phyloP scores from a whole-genome alignment of 2,888 invertebrate genomes.

The Drosophila recens region DNA sequence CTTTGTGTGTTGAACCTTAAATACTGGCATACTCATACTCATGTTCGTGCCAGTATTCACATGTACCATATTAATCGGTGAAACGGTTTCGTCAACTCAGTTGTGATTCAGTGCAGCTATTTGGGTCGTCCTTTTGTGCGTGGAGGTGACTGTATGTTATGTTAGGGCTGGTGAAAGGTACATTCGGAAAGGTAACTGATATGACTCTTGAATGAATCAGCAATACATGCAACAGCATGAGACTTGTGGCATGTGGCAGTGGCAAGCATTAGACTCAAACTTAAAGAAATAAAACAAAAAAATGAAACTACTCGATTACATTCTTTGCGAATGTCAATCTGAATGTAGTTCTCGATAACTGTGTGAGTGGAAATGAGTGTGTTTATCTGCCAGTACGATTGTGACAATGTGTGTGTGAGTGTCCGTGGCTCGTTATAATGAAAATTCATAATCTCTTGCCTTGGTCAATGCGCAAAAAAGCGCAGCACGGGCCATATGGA shows the following conservation, averaged over 20 bases:
- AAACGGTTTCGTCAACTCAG: slow-evolving; percentile 1
- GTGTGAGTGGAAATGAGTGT: not conserved
- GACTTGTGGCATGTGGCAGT: not conserved
- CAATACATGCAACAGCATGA: not conserved
- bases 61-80: not conserved
- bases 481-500: slow-evolving; percentile 27
- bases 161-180: slow-evolving; percentile 30
- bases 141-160: no score
- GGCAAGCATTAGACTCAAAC: slow-evolving; percentile 10
- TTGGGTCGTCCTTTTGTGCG: slow-evolving; percentile 52
- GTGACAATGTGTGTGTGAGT: slow-evolving; percentile 3
- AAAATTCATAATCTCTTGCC: slow-evolving; percentile 72
- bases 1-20: slow-evolving; percentile 23
- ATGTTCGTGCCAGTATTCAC: not conserved
- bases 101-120: slow-evolving; percentile 50
- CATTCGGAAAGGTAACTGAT: slow-evolving; percentile 47
- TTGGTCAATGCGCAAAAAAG: slow-evolving; percentile 34
- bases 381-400: not conserved
- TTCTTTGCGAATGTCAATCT: slow-evolving; percentile 24
- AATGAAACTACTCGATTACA: slow-evolving; percentile 47
- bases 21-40: not conserved
- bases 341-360: not conserved
- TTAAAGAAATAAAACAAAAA: not conserved
- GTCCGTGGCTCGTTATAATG: slow-evolving; percentile 56
- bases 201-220: slow-evolving; percentile 36